Evolutionary conservation across 1,140 invertebrate species (phyloP), one percentile per base, ranked within the genome.

Genomic region (Drosophila parabipectinata): DNA sequence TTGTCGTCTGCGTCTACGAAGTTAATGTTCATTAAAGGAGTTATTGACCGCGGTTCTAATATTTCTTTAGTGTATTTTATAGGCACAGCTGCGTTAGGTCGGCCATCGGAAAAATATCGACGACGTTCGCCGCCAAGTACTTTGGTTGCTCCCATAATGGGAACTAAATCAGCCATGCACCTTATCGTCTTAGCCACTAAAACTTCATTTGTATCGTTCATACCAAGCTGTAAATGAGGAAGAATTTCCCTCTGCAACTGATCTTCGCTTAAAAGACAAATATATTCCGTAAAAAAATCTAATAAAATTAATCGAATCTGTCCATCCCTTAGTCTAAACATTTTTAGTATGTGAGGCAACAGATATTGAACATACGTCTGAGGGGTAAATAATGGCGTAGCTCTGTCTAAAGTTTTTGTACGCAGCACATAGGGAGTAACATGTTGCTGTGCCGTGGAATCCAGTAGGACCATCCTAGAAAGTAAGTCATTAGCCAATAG

Each of bases 121-220:
- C 94, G 94, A 57, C 97, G 93, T 77, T 96, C 95, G 1, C 96
- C 96, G 10, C 97, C 96, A 47, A 98, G 95, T 0, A 98, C 96
- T 15, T 94, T 93, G 1, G 95, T 94, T 14, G 96, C 95, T 2
- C 90, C 97, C 18, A 98, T 92, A 61, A 98, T 94, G 2, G 96
- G 95, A 21, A 98, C 95, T 39, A 98, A 89, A 87, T 97, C 95
- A 39, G 97, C 96, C 30, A 98, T 91, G 56, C 95, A 95, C 47
- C 94, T 93, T 39, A 98, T 90, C 5, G 97, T 98, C 57, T 95
- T 94, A 24, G 95, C 94, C 1, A 98, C 97, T 47, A 98, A 91
- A 34, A 93, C 92, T 88, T 98, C 96, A 90, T 97, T 95, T 0
- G 94, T 95, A 75, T 98, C 96, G 91, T 96, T 96, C 69, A 97